Base-by-base conservation (phyloP, 2,797 vertebrate species). In the Neosilurus mollespiculum region DNA sequence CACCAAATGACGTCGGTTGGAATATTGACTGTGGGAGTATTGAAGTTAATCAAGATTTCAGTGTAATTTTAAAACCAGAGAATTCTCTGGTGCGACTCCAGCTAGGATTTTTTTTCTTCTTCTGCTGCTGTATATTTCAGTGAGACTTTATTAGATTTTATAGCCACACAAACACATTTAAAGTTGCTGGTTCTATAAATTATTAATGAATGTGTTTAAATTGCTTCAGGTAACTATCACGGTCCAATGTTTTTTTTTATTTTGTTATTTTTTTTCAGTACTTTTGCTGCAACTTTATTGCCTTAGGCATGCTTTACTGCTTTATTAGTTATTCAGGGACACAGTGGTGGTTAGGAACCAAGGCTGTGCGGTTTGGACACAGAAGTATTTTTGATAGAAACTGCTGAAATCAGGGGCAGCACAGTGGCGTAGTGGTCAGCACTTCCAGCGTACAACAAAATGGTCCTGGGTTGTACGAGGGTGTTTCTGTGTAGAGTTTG, bases 11-110 rank as follows among this genome's bases (percentile, higher is more conserved):
- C 81, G 84, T 88, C 26, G 78, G 67, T 73, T 30, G 56, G 58
- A 84, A 73, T 84, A 85, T 73, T 80, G 88, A 87, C 88, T 87
- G 82, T 81, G 85, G 84, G 81, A 77, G 85, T 82, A 67, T 67
- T 85, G 59, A 81, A 84, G 79, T 70, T 84, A 82, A 81, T 86
- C 82, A 87, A 84, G 30, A 82, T 81, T 89, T 84, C 77, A 56
- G 78, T 79, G 78, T 87, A 71, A 86, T 89, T 87, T 84, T 62
- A 62, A 85, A 83, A 67, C 54, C n/a, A 56, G 82, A 81, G 73
- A 84, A 83, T 83, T 83, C 83, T 81, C 82, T 65, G 58, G 81
- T 86, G 85, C 82, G 73, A 83, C 65, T 43, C n/a, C 26, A 53
- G 75, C 81, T 82, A 56, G 18, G 61, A 16, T 43, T 54, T 62